Evolutionary conservation across 2,797 vertebrate genomes (phyloP), one percentile per base, ranked within the genome.

Genomic region (Protonibea diacanthus): DNA sequence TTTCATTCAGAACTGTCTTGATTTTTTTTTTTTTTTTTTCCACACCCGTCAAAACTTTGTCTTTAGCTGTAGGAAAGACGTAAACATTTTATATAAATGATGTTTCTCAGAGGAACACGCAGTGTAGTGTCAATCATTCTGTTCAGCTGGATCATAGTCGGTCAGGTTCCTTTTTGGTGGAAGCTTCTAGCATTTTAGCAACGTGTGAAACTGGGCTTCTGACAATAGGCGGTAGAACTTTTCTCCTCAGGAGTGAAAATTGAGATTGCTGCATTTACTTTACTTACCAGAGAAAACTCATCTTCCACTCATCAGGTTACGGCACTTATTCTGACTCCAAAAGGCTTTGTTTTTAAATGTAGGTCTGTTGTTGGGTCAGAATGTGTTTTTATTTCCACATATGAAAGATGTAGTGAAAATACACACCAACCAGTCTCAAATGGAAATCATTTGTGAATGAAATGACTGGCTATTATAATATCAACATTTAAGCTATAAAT

Each of bases 191-290:
- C 38, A 15, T 64, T 74, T 48, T 27, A 56, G 42, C 3, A 6
- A n/a, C 20, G 13, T 42, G 17, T 71, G 48, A 71, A 52, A 58
- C 56, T 48, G 53, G 42, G 23, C 64, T 25, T 44, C 29, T 9
- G 5, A 53, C 51, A 44, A 29, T 27, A n/a, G 13, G 29, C 45
- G 33, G 29, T 25, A 23, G 48, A 42, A 42, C 18, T 52, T 56
- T 47, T 14, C 29, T 25, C 6, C 51, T 56, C 25, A 6, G 8
- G n/a, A 52, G 15, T 23, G 5, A 55, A 10, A 44, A 21, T 49
- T 15, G n/a, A 4, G 14, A 38, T 27, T 14, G 40, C 23, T 27
- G 23, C 3, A 68, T 44, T 44, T 38, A n/a, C 9, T 25, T 60
- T 5, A 25, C 27, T 57, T 57, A 12, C 8, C 20, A 9, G 2